Evolutionary conservation across 2,888 invertebrate species (phyloP).

Genomic region (Xylota sylvarum): DNA sequence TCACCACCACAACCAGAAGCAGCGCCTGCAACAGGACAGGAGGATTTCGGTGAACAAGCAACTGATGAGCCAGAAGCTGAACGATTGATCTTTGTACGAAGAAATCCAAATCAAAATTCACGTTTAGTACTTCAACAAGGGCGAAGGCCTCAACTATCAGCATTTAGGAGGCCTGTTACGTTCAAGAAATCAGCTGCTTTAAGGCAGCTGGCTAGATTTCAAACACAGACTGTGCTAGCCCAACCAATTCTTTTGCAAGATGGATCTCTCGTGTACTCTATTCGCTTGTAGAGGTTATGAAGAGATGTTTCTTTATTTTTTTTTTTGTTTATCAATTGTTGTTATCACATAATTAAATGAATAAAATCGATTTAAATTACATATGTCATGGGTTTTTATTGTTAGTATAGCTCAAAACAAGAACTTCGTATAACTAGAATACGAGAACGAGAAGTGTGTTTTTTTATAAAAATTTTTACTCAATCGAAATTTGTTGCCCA

Average conservation of each 20-base stretch:
- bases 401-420: no score
- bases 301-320: conserved; percentile 22
- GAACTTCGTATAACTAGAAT: no score
- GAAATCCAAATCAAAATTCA: conserved; percentile 24
- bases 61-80: conserved; percentile 67
- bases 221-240: conserved; percentile 16
- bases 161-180: conserved; percentile 22
- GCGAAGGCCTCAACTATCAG: conserved; percentile 20
- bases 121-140: conserved; percentile 19
- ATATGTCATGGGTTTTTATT: neutral
- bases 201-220: conserved; percentile 37
- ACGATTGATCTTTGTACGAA: conserved; percentile 35
- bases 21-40: conserved; percentile 28
- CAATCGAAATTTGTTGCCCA: conserved; percentile 25
- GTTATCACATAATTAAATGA: conserved; percentile 6
- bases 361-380: conserved; percentile 13
- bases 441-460: no score
- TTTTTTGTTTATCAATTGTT: neutral
- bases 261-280: conserved; percentile 68
- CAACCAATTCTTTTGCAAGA: conserved; percentile 58
- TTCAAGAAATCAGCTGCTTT: conserved; percentile 41
- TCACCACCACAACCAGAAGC: conserved; percentile 13
- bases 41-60: conserved; percentile 45
- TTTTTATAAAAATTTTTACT: no score
- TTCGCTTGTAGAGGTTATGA: conserved; percentile 43